Base-by-base conservation (phyloP, 2,888 invertebrate genomes). In the Ashinkailepas kermadecensis region DNA sequence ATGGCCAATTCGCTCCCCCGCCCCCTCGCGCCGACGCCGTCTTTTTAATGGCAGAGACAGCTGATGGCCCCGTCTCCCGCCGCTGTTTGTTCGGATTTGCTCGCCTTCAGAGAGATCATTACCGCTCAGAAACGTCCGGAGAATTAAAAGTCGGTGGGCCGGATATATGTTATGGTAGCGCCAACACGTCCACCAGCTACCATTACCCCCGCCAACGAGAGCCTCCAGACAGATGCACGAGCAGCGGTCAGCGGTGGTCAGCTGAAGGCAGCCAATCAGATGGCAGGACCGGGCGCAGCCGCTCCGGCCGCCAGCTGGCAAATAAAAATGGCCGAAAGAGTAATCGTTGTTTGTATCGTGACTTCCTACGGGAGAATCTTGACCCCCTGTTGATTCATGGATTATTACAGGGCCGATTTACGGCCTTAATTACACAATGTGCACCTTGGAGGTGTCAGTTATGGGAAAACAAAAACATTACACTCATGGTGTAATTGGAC, bases 391-490 rank as follows among this genome's bases (percentile, higher is more conserved):
- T 56, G 74, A 74, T 54, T 74, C 74, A 74, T 56, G 74, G 74
- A 74, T 74, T 74, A 74, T 74, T 74, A 74, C 74, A 74, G 56
- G 70, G 74, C 23, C 74, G 74, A 74, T 74, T 56, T 56, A 74
- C 74, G 21, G 54, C 56, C 74, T 74, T 74, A 74, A 74, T 74
- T 74, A 74, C 74, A 74, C 74, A 74, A 74, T 21, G 11, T 11
- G 74, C 74, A 56, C 74, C 74, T 74, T 21, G 74, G 74, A 74
- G 74, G 74, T 74, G 74, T 74, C 74, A 74, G 74, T 74, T 74
- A 74, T 74, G 56, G 74, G 74, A 74, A 74, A 74, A 74, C 74
- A 74, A 74, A 56, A 74, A 21, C 74, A 74, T 74, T 74, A 74
- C 56, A 74, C 74, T 74, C 74, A 74, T 74, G 74, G 56, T 21